phyloP scores from a whole-genome alignment of 2,888 invertebrate genomes.

The Alloplasta piceator region DNA sequence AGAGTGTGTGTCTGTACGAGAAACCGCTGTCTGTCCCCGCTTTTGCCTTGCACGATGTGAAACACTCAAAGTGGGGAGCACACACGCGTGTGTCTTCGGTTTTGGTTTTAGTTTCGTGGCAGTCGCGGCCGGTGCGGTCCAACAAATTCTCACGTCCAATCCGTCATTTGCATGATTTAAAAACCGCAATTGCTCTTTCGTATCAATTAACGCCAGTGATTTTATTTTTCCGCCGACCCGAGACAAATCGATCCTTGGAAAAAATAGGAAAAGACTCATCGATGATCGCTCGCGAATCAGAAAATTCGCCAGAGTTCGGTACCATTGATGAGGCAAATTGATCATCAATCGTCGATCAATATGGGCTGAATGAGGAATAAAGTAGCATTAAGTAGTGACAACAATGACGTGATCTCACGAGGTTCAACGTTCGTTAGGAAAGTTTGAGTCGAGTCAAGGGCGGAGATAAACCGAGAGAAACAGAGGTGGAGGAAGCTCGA shows the following conservation, averaged over 20 bases:
- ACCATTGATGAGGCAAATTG: neutral
- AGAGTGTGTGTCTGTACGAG: slow-evolving; percentile 45
- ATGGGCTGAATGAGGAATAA: slow-evolving; percentile 5
- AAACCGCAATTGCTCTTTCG: neutral
- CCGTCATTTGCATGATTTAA: neutral
- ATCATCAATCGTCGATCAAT: slow-evolving; percentile 9
- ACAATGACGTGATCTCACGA: slow-evolving; percentile 9
- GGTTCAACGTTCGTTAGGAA: slow-evolving; percentile 35
- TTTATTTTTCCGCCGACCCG: neutral
- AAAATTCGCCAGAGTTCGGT: neutral
- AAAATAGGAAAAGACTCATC: neutral
- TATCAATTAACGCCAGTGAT: neutral
- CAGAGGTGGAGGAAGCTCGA: slow-evolving; percentile 6
- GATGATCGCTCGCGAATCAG: neutral
- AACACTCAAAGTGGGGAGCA: slow-evolving; percentile 72
- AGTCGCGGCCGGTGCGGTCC: slow-evolving; percentile 66
- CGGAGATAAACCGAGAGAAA: too few species aligned
- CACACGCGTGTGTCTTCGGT: slow-evolving; percentile 81
- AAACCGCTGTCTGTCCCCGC: slow-evolving; percentile 50
- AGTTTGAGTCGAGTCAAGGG: slow-evolving; percentile 33
- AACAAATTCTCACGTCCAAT: slow-evolving; percentile 40
- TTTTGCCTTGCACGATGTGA: slow-evolving; percentile 60
- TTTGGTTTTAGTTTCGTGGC: slow-evolving; percentile 81
- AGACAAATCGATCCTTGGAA: neutral
- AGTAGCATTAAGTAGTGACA: too few species aligned